Evolutionary conservation across 2,888 invertebrate species (phyloP).

Genomic region (Dermolepida albohirtum): DNA sequence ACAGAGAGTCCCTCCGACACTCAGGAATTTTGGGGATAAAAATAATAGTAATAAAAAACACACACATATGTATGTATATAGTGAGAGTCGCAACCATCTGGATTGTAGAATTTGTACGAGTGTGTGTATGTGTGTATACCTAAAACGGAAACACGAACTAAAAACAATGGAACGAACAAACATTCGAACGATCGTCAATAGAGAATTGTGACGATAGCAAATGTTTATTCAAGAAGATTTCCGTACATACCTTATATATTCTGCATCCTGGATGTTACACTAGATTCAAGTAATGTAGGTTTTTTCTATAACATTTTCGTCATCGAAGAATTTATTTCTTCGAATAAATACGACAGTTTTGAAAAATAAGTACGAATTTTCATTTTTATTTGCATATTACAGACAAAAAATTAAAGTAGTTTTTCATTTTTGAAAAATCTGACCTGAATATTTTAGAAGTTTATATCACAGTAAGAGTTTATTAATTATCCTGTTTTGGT

Average conservation of each 20-base stretch:
- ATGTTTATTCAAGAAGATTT: conserved; percentile 58
- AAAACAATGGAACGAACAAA: conserved; percentile 49
- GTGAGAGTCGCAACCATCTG: too few relatives aligned
- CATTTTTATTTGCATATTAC: too few relatives aligned
- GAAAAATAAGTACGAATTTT: too few relatives aligned
- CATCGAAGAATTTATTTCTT: too few relatives aligned
- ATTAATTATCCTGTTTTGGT: too few relatives aligned
- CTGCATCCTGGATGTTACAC: conserved; percentile 6
- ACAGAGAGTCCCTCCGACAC: background rate
- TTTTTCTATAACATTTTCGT: too few relatives aligned
- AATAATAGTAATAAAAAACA: conserved; percentile 29
- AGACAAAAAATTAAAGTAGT: too few relatives aligned
- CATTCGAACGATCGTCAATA: conserved; percentile 54
- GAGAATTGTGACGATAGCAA: conserved; percentile 60
- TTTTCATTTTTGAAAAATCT: too few relatives aligned
- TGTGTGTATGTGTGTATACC: conserved; percentile 12
- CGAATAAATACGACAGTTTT: too few relatives aligned
- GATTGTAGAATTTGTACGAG: conserved; percentile 28
- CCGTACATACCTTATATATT: conserved; percentile 46
- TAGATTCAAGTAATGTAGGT: too few relatives aligned
- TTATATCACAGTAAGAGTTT: too few relatives aligned
- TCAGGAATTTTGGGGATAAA: conserved; percentile 24
- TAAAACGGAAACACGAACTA: conserved; percentile 47
- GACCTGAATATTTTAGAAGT: too few relatives aligned
- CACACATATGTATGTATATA: background rate